A percentile compares a stretch with the other conserved stretches of the same genome.
These are phyloP conservation scores for Echeneis naucrates DNA, from an alignment of 2,797 vertebrate species.

Conservation along the genomic window DNA sequence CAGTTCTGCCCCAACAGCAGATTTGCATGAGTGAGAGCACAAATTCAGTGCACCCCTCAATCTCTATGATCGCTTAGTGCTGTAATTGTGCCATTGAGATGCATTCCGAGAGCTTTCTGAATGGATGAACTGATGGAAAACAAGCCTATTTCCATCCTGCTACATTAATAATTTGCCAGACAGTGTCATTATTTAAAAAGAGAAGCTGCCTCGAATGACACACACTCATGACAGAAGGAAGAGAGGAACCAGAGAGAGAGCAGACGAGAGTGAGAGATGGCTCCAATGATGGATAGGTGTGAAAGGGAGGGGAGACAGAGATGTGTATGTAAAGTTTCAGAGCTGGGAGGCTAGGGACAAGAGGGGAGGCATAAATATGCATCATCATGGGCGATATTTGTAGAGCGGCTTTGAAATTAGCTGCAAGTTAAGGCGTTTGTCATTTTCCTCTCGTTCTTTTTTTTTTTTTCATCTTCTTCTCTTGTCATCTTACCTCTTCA, in stretches of 20 bases:
- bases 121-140: slow-evolving; percentile 51
- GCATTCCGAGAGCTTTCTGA: slow-evolving; percentile 28
- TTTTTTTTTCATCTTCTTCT: slow-evolving; percentile 1
- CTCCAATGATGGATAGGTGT: slow-evolving; percentile 24
- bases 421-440: slow-evolving; percentile 49
- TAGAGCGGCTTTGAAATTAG: slow-evolving; percentile 52
- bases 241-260: slow-evolving; percentile 11
- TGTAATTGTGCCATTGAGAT: slow-evolving; percentile 23
- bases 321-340: slow-evolving; percentile 30
- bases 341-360: slow-evolving; percentile 20
- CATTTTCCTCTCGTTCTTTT: slow-evolving; percentile 4
- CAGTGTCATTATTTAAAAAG: slow-evolving; percentile 30
- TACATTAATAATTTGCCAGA: slow-evolving; percentile 56
- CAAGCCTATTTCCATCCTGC: slow-evolving; percentile 47
- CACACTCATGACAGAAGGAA: slow-evolving; percentile 7
- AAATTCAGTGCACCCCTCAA: slow-evolving; percentile 12
- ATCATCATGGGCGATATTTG: slow-evolving; percentile 64
- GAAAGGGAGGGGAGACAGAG: slow-evolving; percentile 8
- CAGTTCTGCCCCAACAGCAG: slow-evolving; percentile 20
- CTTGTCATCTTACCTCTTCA: slow-evolving; percentile 49
- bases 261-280: slow-evolving; percentile 5
- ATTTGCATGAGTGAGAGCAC: slow-evolving; percentile 38
- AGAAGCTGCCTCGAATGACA: slow-evolving; percentile 24
- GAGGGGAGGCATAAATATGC: slow-evolving; percentile 66
- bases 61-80: slow-evolving; percentile 10